These are phyloP conservation scores for Parelbella ahira DNA, from an alignment of 2,888 invertebrate species.

Conservation along the genomic window DNA sequence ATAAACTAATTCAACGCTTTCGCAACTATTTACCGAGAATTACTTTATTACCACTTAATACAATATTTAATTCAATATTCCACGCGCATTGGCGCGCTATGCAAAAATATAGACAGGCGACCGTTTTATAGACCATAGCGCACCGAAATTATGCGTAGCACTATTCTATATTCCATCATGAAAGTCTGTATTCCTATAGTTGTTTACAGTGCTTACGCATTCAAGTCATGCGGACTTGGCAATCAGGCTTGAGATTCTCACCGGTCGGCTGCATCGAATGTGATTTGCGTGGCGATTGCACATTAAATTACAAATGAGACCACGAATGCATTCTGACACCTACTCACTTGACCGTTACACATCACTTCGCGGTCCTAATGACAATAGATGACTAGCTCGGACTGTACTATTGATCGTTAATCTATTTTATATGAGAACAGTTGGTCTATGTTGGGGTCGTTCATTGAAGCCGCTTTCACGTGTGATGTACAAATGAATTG, in stretches of 20 bases:
- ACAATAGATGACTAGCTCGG: constrained; percentile 16
- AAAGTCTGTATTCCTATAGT: constrained; percentile 16
- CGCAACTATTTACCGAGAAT: too few species aligned
- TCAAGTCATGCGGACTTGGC: constrained; percentile 43
- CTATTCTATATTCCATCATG: constrained; percentile 10
- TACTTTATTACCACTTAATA: too few species aligned
- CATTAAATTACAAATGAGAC: constrained; percentile 55
- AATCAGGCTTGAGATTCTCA: constrained; percentile 60
- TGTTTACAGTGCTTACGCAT: constrained; percentile 37
- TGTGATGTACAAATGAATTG: constrained; percentile 7
- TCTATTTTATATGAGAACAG: constrained; percentile 16
- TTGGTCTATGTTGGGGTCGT: not conserved
- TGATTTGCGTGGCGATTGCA: constrained; percentile 49
- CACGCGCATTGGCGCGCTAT: too few species aligned
- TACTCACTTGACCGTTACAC: constrained; percentile 29
- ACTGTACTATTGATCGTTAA: constrained; percentile 16
- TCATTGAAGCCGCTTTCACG: constrained; percentile 13
- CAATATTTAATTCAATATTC: too few species aligned
- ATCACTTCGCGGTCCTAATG: constrained; percentile 21
- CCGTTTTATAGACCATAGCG: constrained; percentile 5
- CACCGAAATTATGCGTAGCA: constrained; percentile 14
- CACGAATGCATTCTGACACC: constrained; percentile 33
- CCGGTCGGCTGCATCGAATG: constrained; percentile 47
- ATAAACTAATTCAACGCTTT: too few species aligned
- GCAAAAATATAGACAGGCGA: not conserved